Conservation (phyloP, 2,113 vertebrate species). For the Entomyzon cyanotis region DNA sequence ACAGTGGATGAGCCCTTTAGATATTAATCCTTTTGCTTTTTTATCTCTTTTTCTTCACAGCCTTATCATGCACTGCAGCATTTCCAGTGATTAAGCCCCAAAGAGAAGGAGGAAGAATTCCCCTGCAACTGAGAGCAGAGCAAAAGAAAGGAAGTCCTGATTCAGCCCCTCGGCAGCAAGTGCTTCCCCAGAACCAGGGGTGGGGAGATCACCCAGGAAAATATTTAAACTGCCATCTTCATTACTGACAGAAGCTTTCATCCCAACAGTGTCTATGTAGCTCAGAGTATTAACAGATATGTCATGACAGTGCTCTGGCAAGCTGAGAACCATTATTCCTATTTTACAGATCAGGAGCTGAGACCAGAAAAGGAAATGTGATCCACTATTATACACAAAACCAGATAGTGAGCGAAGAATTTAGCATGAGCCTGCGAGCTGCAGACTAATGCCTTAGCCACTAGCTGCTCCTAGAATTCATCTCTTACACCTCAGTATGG, state of each 20-base stretch:
- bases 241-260: not conserved
- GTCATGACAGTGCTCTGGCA: not conserved
- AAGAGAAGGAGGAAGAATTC: not conserved
- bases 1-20: not conserved
- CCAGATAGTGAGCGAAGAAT: not conserved
- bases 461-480: not conserved
- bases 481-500: not conserved
- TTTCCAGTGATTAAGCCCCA: slow-evolving; percentile 24
- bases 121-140: not conserved
- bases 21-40: slow-evolving; percentile 56
- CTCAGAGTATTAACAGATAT: not conserved
- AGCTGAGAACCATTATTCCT: not conserved
- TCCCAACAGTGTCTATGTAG: not conserved
- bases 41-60: slow-evolving; percentile 27
- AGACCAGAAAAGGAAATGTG: not conserved
- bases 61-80: not conserved
- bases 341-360: not conserved
- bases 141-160: not conserved
- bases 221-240: not conserved
- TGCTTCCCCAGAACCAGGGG: not conserved
- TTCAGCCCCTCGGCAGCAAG: not conserved
- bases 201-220: not conserved
- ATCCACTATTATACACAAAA: not conserved
- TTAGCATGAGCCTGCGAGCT: not conserved
- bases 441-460: not conserved